Base-by-base conservation (phyloP, 2,797 vertebrate species). In the Dermochelys coriacea region DNA sequence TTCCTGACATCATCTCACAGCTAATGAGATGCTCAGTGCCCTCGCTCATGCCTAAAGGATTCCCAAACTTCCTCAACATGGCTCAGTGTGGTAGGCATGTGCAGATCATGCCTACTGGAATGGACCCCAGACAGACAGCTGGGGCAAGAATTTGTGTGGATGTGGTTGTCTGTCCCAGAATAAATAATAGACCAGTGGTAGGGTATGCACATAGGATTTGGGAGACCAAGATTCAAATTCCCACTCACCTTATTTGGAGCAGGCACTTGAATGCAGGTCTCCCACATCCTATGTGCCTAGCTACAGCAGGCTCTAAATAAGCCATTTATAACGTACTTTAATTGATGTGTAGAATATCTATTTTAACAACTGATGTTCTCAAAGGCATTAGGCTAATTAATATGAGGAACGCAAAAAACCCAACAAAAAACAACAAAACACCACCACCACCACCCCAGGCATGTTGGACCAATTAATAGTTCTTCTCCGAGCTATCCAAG, bases 341-440 rank as follows among this genome's bases (percentile, higher is more conserved):
- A 19, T 61, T 90, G 80, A 78, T 85, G 57, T 74, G 19, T 2
- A 71, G 52, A 23, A 23, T 80, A 29, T 41, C 1, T 82, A 37
- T 82, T 23, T 23, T 84, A 75, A 80, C 1, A 1, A 64, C 47
- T 88, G 84, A 77, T 83, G 14, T 25, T 85, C 82, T 82, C 82
- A 88, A 71, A 81, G 55, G 19, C 5, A 51, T 18, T 61, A 79
- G 16, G 16, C 55, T 50, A 81, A 25, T 78, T 90, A 27, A 52
- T 1, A 82, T 59, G 37, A 88, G 15, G 10, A 3, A 61, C 91
- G 89, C 0, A 0, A 57, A 64, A 23, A 18, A 12, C 41, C 41
- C 41, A 12, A 29, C 11, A 29, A 5, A 41, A 41, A n/a, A n/a
- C 4, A 64, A 64, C 16, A n/a, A n/a, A 68, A 34, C 49, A 49